Evolutionary conservation across 2,888 invertebrate genomes (phyloP).

Genomic region (Nomada goodeniana): DNA sequence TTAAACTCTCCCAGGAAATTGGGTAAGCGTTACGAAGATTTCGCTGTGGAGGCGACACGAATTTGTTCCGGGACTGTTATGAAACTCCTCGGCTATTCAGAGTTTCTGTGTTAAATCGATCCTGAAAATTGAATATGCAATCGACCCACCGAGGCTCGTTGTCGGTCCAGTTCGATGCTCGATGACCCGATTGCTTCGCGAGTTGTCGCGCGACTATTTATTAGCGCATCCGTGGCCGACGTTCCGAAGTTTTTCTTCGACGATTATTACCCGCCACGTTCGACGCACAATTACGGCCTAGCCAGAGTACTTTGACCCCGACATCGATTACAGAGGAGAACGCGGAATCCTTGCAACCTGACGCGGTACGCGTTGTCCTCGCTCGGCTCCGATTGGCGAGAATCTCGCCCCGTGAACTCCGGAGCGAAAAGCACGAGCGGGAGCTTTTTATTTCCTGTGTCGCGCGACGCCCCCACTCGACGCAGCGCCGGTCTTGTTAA

Average conservation of each 20-base stretch:
- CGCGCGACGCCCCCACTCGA: constrained; percentile 39
- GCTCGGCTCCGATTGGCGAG: constrained; percentile 17
- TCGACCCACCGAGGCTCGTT: neutral
- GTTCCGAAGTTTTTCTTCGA: constrained; percentile 40
- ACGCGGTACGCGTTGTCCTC: constrained; percentile 9
- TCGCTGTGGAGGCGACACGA: neutral
- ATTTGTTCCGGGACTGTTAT: constrained; percentile 16
- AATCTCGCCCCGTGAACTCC: constrained; percentile 14
- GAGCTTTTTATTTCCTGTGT: constrained; percentile 25
- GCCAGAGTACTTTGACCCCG: constrained; percentile 42
- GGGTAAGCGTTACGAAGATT: constrained; percentile 42
- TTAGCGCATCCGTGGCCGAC: constrained; percentile 30
- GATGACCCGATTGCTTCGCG: constrained; percentile 35
- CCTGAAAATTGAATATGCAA: constrained; percentile 37
- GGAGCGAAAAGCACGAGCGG: neutral
- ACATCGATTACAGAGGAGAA: constrained; percentile 45
- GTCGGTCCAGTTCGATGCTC: constrained; percentile 11
- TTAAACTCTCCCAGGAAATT: constrained; percentile 45
- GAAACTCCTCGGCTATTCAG: constrained; percentile 37
- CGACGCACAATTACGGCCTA: constrained; percentile 37
- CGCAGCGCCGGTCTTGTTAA: constrained; percentile 36
- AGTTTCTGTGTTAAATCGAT: constrained; percentile 47
- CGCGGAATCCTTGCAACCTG: constrained; percentile 44
- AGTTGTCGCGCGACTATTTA: constrained; percentile 16
- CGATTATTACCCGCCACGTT: constrained; percentile 16